Conservation (phyloP, 2,113 vertebrate genomes). For the Amia ocellicauda region DNA sequence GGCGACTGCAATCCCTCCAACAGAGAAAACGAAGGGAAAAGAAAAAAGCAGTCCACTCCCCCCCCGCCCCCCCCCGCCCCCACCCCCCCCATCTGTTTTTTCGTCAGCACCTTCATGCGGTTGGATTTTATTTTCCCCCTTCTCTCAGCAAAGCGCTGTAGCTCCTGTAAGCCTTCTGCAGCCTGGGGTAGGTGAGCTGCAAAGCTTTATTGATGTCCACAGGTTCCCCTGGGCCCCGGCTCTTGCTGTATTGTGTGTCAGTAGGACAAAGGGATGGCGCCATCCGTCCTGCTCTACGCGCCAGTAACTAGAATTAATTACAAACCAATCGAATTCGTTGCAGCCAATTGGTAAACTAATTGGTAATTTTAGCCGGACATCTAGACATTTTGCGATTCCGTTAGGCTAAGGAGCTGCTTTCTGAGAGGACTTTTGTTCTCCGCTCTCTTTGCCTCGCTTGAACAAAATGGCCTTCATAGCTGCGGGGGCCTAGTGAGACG, state of each 20-base stretch:
- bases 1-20: conserved; percentile 34
- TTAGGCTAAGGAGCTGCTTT: conserved; percentile 56
- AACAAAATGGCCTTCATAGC: conserved; percentile 68
- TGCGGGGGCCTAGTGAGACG: conserved; percentile 60
- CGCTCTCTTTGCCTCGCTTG: conserved; percentile 54
- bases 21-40: conserved; percentile 11
- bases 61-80: too few species aligned
- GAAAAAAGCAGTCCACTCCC: conserved; percentile 40
- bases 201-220: conserved; percentile 61
- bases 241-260: conserved; percentile 82
- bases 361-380: conserved; percentile 92
- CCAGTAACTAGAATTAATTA: conserved; percentile 89
- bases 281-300: conserved; percentile 78
- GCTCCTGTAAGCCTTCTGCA: conserved; percentile 26
- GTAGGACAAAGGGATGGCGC: conserved; percentile 89
- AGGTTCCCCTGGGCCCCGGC: conserved; percentile 58
- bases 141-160: conserved; percentile 40
- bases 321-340: conserved; percentile 88
- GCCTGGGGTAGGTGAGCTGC: conserved; percentile 51
- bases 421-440: conserved; percentile 78
- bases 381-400: conserved; percentile 71
- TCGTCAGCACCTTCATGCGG: conserved; percentile 68
- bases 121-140: conserved; percentile 51
- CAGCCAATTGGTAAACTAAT: conserved; percentile 94
- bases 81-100: too few species aligned